These are phyloP conservation scores for Ptilodon capucinus DNA, from an alignment of 2,888 invertebrate species.

Conservation along the genomic window DNA sequence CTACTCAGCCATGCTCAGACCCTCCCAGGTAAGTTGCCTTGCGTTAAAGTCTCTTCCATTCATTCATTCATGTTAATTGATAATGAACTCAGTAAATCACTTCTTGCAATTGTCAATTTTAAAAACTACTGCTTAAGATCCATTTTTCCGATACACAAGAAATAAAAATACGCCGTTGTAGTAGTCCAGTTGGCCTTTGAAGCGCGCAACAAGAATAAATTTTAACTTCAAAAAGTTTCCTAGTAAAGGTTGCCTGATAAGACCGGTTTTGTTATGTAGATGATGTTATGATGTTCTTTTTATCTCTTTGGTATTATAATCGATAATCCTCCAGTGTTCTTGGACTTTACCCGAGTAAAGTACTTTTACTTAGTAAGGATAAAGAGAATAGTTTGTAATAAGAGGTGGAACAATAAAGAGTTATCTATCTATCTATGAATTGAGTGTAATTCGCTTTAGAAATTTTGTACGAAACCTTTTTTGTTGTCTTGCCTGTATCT, in stretches of 20 bases:
- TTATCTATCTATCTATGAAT: too few relatives aligned
- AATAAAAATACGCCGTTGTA: background rate
- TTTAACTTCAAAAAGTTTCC: slow-evolving; percentile 26
- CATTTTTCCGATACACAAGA: background rate
- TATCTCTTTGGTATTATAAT: slow-evolving; percentile 3
- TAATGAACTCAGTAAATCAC: background rate
- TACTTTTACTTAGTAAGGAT: background rate
- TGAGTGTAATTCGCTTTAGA: too few relatives aligned
- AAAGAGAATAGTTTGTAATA: background rate
- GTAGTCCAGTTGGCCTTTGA: slow-evolving; percentile 16
- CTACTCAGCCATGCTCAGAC: too few relatives aligned
- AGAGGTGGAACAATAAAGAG: too few relatives aligned
- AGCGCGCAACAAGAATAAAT: slow-evolving; percentile 20
- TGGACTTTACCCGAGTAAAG: background rate
- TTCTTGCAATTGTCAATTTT: background rate
- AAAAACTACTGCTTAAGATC: background rate
- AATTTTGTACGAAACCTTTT: too few relatives aligned
- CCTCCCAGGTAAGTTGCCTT: background rate
- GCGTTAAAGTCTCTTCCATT: too few relatives aligned
- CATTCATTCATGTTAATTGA: too few relatives aligned
- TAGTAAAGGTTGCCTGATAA: slow-evolving; percentile 26
- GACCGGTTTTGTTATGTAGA: slow-evolving; percentile 26
- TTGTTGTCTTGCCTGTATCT: too few relatives aligned
- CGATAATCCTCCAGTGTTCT: background rate
- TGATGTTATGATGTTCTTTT: slow-evolving; percentile 16